Percentiles rank a stretch among this genome's conserved stretches.
Conservation (phyloP, 2,113 vertebrate species). For the Cromileptes altivelis region DNA sequence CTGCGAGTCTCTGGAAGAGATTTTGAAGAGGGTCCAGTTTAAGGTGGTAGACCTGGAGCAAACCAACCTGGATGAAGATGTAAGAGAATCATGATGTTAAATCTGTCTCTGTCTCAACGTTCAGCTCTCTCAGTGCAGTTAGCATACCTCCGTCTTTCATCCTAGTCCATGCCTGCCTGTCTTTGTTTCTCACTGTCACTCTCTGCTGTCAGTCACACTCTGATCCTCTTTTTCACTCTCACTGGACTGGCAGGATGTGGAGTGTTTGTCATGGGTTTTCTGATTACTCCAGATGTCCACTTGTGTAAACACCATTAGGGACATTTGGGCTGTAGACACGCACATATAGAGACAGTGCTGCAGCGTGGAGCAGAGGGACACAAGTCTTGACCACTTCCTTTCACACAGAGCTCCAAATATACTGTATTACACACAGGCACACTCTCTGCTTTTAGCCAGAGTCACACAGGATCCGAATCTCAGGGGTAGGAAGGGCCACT, state of each 20-base stretch:
- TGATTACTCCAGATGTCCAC: conserved; percentile 68
- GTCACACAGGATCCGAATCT: background rate
- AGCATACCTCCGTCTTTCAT: background rate
- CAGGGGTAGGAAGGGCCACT: conserved; percentile 2
- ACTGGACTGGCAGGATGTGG: conserved; percentile 41
- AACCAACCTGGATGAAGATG: conserved; percentile 95
- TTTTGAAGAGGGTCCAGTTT: conserved; percentile 96
- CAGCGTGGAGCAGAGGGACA: conserved; percentile 32
- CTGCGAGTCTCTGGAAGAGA: conserved; percentile 94
- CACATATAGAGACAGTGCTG: conserved; percentile 29
- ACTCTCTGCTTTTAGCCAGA: conserved; percentile 1
- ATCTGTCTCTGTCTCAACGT: background rate
- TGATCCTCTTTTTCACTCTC: conserved; percentile 22
- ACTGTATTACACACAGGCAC: conserved; percentile 9
- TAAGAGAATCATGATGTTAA: conserved; percentile 77
- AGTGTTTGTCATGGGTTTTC: conserved; percentile 59
- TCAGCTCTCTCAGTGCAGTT: background rate
- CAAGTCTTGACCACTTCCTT: conserved; percentile 48
- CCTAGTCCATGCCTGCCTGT: background rate
- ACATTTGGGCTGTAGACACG: conserved; percentile 46
- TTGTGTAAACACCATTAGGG: conserved; percentile 73
- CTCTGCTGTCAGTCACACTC: conserved; percentile 1
- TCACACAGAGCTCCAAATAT: conserved; percentile 41
- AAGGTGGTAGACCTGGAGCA: conserved; percentile 93
- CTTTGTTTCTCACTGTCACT: background rate